A percentile compares a stretch with the other conserved stretches of the same genome.
phyloP scores from a whole-genome alignment of 1,140 invertebrate species.

The Achatina immaculata region DNA sequence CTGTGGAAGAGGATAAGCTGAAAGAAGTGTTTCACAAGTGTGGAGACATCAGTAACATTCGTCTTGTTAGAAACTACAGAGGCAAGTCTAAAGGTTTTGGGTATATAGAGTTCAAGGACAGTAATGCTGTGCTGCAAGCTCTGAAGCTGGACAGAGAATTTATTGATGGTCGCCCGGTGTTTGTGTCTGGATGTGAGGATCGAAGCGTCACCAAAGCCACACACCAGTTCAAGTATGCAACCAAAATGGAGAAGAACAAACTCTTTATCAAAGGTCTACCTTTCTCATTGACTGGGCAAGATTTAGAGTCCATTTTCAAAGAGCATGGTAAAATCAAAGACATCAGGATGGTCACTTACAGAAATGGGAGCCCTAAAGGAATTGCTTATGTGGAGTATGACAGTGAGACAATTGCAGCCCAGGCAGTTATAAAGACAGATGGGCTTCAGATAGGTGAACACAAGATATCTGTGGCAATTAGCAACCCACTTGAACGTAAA shows the following conservation, averaged over 20 bases:
- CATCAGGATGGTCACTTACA: slow-evolving; percentile 84
- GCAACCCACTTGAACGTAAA: slow-evolving; percentile 80
- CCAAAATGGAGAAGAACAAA: slow-evolving; percentile 85
- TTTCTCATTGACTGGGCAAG: slow-evolving; percentile 78
- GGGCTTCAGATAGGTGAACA: slow-evolving; percentile 78
- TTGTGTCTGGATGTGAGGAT: slow-evolving; percentile 83
- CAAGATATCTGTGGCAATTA: slow-evolving; percentile 83
- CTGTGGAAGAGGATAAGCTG: slow-evolving; percentile 76
- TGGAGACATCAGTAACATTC: slow-evolving; percentile 76
- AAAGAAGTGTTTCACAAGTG: slow-evolving; percentile 72
- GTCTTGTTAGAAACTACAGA: slow-evolving; percentile 78
- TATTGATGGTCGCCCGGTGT: slow-evolving; percentile 85
- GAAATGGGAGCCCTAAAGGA: slow-evolving; percentile 88
- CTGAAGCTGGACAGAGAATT: slow-evolving; percentile 82
- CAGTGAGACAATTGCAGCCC: slow-evolving; percentile 74
- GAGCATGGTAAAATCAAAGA: slow-evolving; percentile 81
- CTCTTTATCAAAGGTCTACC: slow-evolving; percentile 85
- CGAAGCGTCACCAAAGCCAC: slow-evolving; percentile 50
- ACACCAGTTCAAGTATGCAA: slow-evolving; percentile 75
- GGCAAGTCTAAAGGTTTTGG: slow-evolving; percentile 81
- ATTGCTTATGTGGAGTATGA: slow-evolving; percentile 75
- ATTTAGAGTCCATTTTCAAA: slow-evolving; percentile 79
- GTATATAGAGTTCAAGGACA: slow-evolving; percentile 76
- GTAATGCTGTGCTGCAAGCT: slow-evolving; percentile 77
- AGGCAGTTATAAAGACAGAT: slow-evolving; percentile 81